These are phyloP conservation scores for Sarcophilus harrisii DNA, from an alignment of 2,797 vertebrate genomes.

Conservation along the genomic window DNA sequence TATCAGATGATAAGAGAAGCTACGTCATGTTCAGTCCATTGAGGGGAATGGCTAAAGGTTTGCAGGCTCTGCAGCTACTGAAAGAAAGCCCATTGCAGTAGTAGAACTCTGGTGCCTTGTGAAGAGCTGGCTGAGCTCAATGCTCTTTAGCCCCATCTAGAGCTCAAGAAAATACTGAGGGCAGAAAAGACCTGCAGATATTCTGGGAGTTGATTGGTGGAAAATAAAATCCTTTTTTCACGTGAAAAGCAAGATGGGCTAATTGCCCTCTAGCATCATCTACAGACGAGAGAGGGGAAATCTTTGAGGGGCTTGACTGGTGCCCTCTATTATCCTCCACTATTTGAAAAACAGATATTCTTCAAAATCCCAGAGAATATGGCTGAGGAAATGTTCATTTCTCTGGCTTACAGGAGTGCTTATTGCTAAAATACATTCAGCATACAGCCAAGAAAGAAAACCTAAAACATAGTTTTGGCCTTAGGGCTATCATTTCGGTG, in stretches of 20 bases:
- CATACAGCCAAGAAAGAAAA: too few species aligned
- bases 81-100: neutral
- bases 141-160: constrained; percentile 1
- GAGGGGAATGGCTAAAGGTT: neutral
- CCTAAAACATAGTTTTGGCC: neutral
- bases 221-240: neutral
- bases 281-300: neutral
- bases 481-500: neutral
- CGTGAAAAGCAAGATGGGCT: neutral
- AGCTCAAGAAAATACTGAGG: neutral
- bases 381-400: neutral
- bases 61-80: neutral
- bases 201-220: neutral
- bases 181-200: neutral
- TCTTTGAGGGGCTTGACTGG: neutral
- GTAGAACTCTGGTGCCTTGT: neutral
- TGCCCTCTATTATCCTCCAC: neutral
- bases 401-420: neutral
- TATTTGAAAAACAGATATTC: neutral
- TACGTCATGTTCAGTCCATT: neutral
- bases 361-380: neutral
- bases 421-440: neutral
- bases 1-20: neutral
- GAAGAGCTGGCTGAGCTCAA: neutral
- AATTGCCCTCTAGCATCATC: neutral